phyloP scores from a whole-genome alignment of 2,113 vertebrate genomes.

The Hippocampus abdominalis region DNA sequence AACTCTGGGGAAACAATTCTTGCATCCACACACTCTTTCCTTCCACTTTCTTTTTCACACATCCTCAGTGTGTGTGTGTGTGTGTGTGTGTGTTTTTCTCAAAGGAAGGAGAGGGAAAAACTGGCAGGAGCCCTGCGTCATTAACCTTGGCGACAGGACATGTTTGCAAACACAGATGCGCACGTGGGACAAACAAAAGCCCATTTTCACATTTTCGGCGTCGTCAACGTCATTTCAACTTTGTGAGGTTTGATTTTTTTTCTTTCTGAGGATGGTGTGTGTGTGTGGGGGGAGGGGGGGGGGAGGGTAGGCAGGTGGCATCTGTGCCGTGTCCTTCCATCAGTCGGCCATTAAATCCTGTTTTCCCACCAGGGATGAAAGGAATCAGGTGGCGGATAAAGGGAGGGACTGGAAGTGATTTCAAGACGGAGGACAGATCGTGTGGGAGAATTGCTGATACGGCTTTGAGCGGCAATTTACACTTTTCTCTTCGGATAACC shows the following conservation, averaged over 20 bases:
- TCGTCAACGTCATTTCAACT: constrained; percentile 10
- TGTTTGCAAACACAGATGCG: constrained; percentile 9
- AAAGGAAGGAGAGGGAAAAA: constrained; percentile 15
- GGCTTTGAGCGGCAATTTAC: constrained; percentile 58
- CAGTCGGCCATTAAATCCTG: constrained; percentile 21
- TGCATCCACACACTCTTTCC: constrained; percentile 5
- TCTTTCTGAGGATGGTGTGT: background rate
- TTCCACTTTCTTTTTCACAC: constrained; percentile 31
- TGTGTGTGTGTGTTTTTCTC: constrained; percentile 33
- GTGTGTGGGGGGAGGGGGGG: constrained; percentile 7
- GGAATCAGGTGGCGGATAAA: constrained; percentile 20
- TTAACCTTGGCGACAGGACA: constrained; percentile 33
- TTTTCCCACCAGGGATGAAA: constrained; percentile 32
- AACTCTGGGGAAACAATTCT: too few relatives aligned
- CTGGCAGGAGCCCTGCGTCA: constrained; percentile 33
- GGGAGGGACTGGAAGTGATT: constrained; percentile 20
- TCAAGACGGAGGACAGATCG: constrained; percentile 39
- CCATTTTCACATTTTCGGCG: background rate
- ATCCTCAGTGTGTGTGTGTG: constrained; percentile 41
- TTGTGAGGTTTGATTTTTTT: constrained; percentile 20
- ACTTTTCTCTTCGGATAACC: constrained; percentile 61
- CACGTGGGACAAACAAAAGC: background rate
- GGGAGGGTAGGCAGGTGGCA: constrained; percentile 4
- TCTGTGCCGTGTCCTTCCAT: constrained; percentile 15
- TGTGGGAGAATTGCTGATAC: constrained; percentile 45